A percentile compares a stretch with the other conserved stretches of the same genome.
These are phyloP conservation scores for Benitochromis conjunctus DNA, from an alignment of 2,113 vertebrate species.

Conservation along the genomic window DNA sequence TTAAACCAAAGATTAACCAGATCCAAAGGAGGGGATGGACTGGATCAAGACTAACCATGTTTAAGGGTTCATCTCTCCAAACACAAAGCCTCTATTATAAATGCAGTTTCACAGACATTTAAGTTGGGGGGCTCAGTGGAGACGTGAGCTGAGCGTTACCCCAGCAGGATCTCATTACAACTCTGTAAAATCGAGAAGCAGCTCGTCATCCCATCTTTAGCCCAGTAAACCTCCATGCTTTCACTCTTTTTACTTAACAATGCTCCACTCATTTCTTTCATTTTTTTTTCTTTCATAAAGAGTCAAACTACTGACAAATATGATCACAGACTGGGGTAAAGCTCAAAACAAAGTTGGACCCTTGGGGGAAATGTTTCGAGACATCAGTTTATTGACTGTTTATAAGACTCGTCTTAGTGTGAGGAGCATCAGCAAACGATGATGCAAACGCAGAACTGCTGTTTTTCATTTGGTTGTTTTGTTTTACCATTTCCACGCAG, in stretches of 20 bases:
- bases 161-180: slow-evolving; percentile 78
- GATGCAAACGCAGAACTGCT: not conserved
- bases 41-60: not conserved
- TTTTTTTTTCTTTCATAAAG: not conserved
- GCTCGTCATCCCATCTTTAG: slow-evolving; percentile 60
- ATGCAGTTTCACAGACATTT: slow-evolving; percentile 27
- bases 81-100: slow-evolving; percentile 8
- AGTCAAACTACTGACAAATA: slow-evolving; percentile 45
- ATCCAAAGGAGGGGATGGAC: not conserved
- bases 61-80: not conserved
- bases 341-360: slow-evolving; percentile 2
- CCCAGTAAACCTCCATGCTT: slow-evolving; percentile 5
- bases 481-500: not conserved
- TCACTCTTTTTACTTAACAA: not conserved
- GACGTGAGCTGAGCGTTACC: slow-evolving; percentile 50
- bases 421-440: not conserved
- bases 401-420: not conserved
- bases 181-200: slow-evolving; percentile 76
- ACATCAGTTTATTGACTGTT: slow-evolving; percentile 24
- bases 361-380: slow-evolving; percentile 31
- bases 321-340: slow-evolving; percentile 24
- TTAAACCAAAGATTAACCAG: not conserved
- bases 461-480: not conserved
- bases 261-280: not conserved
- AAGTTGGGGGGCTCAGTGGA: slow-evolving; percentile 9